These are phyloP conservation scores for Ceuthmochares aereus DNA, from an alignment of 2,113 vertebrate genomes.

Conservation along the genomic window DNA sequence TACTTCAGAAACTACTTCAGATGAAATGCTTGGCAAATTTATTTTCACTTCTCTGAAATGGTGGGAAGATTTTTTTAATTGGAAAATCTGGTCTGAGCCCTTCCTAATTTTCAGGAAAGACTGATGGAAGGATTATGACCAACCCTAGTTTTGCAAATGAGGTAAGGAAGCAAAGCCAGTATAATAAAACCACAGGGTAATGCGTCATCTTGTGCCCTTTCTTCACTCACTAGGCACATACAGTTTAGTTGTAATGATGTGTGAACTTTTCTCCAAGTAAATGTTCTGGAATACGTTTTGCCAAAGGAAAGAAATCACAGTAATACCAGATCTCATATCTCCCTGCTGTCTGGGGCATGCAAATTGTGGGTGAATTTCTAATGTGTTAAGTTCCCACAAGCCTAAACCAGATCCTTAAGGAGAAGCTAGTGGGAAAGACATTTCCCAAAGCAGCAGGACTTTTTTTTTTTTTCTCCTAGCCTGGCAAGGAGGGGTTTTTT, in stretches of 20 bases:
- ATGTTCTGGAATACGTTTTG: constrained; percentile 53
- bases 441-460: constrained; percentile 20
- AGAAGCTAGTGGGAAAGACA: constrained; percentile 43
- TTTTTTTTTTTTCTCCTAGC: neutral
- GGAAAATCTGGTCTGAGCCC: constrained; percentile 42
- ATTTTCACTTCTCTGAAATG: constrained; percentile 49
- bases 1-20: constrained; percentile 12
- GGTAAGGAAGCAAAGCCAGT: constrained; percentile 24
- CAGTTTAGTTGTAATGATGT: constrained; percentile 40
- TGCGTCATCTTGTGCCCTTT: constrained; percentile 40
- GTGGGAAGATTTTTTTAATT: constrained; percentile 61
- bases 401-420: constrained; percentile 45
- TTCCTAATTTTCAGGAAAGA: constrained; percentile 60
- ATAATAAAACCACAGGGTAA: constrained; percentile 43
- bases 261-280: constrained; percentile 40
- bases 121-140: constrained; percentile 55
- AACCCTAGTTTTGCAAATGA: constrained; percentile 66
- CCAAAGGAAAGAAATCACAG: constrained; percentile 50
- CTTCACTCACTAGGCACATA: neutral
- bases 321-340: constrained; percentile 55
- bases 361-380: constrained; percentile 54
- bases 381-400: constrained; percentile 55
- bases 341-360: constrained; percentile 52
- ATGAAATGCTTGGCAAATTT: constrained; percentile 6
- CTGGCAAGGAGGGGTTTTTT: neutral